Evolutionary conservation across 2,113 vertebrate genomes (phyloP).

Genomic region (Ahaetulla prasina): DNA sequence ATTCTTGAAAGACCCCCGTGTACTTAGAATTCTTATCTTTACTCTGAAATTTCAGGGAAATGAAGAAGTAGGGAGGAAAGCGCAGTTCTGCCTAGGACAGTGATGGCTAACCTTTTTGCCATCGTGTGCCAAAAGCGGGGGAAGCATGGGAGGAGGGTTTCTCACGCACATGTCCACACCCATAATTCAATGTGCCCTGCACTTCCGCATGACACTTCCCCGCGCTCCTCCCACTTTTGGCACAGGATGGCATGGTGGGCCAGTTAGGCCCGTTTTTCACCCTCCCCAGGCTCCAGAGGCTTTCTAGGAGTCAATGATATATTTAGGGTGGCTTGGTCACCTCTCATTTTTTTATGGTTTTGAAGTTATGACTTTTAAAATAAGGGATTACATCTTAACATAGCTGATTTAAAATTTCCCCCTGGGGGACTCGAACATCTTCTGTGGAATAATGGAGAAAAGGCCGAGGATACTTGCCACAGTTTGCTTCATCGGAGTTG

Average conservation of each 20-base stretch:
- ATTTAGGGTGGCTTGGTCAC: not conserved
- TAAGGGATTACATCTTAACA: not conserved
- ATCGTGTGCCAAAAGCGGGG: no score
- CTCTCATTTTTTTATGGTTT: no score
- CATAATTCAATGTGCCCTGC: no score
- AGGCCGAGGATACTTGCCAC: constrained; percentile 68
- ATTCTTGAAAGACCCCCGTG: not conserved
- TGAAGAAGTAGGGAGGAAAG: not conserved
- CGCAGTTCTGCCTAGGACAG: not conserved
- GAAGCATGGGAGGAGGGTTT: no score
- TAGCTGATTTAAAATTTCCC: not conserved
- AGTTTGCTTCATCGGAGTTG: constrained; percentile 93
- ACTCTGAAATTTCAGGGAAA: not conserved
- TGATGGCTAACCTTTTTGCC: no score
- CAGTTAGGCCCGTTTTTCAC: no score
- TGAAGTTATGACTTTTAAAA: not conserved
- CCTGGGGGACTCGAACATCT: not conserved
- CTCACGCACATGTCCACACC: no score
- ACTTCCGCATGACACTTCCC: no score
- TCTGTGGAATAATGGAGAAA: not conserved
- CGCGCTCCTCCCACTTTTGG: no score
- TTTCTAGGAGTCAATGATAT: no score
- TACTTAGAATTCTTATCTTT: not conserved
- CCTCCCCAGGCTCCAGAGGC: no score
- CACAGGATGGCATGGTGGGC: no score